Percentiles rank a stretch among this genome's conserved stretches.
Conservation (phyloP, 2,797 vertebrate species). For the Telmatherina bonti region DNA sequence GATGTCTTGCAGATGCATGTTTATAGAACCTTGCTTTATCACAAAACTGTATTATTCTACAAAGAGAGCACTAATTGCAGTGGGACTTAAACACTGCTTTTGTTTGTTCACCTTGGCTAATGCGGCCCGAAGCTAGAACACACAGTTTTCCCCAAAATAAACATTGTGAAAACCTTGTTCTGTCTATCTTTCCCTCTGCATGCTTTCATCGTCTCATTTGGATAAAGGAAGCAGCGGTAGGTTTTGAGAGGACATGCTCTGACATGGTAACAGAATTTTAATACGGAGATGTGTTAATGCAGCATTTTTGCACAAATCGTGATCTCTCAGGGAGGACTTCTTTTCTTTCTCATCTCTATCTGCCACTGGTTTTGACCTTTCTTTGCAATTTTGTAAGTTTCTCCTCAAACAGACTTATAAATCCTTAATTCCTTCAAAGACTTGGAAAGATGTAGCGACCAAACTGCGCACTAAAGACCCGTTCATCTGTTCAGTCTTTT, state of each 20-base stretch:
- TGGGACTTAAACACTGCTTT: conserved; percentile 49
- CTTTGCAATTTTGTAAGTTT: not conserved
- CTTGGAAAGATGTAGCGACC: not conserved
- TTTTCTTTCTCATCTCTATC: conserved; percentile 15
- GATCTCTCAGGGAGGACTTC: not conserved
- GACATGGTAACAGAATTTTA: conserved; percentile 54
- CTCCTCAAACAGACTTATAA: conserved; percentile 12
- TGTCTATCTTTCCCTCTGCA: conserved; percentile 28
- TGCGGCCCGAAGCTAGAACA: conserved; percentile 39
- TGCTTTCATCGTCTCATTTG: conserved; percentile 63
- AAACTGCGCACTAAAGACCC: too few relatives aligned
- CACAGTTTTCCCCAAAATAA: conserved; percentile 45
- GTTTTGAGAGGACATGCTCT: conserved; percentile 52
- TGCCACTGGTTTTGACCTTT: conserved; percentile 8
- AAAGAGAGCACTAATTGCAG: conserved; percentile 56
- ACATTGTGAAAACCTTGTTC: conserved; percentile 45
- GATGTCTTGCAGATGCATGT: conserved; percentile 48
- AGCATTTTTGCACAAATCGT: conserved; percentile 30
- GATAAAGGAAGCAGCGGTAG: conserved; percentile 35
- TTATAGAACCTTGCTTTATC: conserved; percentile 34
- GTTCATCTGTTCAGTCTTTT: too few relatives aligned
- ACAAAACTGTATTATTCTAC: conserved; percentile 40
- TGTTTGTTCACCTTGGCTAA: conserved; percentile 42
- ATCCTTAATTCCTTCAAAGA: conserved; percentile 18
- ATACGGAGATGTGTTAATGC: conserved; percentile 53